Percentiles rank a stretch among this genome's conserved stretches.
Evolutionary conservation across 2,797 vertebrate genomes (phyloP).

Genomic region (Semaprochilodus insignis): DNA sequence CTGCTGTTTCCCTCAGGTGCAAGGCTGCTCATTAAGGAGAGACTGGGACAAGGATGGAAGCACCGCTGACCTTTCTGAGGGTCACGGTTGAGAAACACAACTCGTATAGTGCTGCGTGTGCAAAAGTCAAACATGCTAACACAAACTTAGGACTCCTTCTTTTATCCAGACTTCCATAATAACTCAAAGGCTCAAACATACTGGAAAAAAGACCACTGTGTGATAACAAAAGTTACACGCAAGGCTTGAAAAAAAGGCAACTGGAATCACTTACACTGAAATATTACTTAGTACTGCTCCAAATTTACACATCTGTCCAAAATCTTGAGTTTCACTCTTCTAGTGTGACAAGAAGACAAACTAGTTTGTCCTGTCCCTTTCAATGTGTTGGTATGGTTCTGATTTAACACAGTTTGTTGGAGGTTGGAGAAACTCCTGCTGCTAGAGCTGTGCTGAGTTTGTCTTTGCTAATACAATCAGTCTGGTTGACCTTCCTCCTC

Average conservation of each 20-base stretch:
- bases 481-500: constrained; percentile 74
- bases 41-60: constrained; percentile 30
- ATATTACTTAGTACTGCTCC: neutral
- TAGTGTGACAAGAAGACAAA: neutral
- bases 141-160: neutral
- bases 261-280: neutral
- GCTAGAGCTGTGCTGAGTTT: constrained; percentile 39
- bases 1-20: constrained; percentile 38
- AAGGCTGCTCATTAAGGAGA: constrained; percentile 50
- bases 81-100: constrained; percentile 42
- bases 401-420: constrained; percentile 35
- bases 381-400: constrained; percentile 15
- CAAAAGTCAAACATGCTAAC: neutral
- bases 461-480: constrained; percentile 51
- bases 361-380: neutral
- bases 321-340: neutral
- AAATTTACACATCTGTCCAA: neutral
- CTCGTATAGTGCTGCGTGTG: constrained; percentile 8
- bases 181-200: no score
- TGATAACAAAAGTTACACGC: neutral
- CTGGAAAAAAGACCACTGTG: neutral
- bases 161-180: no score
- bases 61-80: constrained; percentile 44
- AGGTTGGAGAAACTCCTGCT: constrained; percentile 29
- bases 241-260: neutral